Evolutionary conservation across 2,888 invertebrate species (phyloP), one percentile per base, ranked within the genome.

Genomic region (Anticlea derivata): DNA sequence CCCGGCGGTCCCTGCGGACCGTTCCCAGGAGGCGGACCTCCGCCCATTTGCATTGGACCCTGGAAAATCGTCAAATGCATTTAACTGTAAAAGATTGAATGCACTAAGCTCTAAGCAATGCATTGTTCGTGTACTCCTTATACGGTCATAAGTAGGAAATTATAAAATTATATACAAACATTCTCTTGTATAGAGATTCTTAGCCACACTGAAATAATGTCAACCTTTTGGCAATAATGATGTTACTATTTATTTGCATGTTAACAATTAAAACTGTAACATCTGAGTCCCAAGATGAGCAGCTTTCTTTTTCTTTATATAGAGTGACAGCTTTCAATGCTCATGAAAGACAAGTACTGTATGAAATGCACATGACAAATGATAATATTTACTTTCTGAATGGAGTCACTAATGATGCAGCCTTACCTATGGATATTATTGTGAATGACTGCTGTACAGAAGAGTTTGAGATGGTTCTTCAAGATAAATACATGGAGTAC

Each of bases 31-130:
- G 87, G 85, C 2, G 84, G 86, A 11, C 85, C 87, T 1, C 83
- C 81, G 66, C 81, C 80, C 86, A 89, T 80, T 6, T 92, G 83
- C 55, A 92, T 84, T 1, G 85, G 79, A 11, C 71, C 81, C 87
- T 87, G 60, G 6, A 60, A 60, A 31, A 40, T 5, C 7, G n/a
- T 24, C 6, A 26, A 39, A 12, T 17, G 17, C 4, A 17, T 17
- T 17, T 3, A 17, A 4, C 17, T 17, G 17, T 17, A 4, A 17
- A 17, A 2, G 2, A 3, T 17, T 3, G 2, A 17, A 17, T 17
- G 12, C 7, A 22, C n/a, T 1, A 20, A 20, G 7, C 37, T 7
- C n/a, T 30, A 8, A 5, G n/a, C 22, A 27, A 17, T 3, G 7
- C 7, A 43, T 27, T 29, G n/a, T 10, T n/a, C n/a, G n/a, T n/a